Evolutionary conservation across 2,888 invertebrate genomes (phyloP).

Genomic region (Lacanobia oleracea): DNA sequence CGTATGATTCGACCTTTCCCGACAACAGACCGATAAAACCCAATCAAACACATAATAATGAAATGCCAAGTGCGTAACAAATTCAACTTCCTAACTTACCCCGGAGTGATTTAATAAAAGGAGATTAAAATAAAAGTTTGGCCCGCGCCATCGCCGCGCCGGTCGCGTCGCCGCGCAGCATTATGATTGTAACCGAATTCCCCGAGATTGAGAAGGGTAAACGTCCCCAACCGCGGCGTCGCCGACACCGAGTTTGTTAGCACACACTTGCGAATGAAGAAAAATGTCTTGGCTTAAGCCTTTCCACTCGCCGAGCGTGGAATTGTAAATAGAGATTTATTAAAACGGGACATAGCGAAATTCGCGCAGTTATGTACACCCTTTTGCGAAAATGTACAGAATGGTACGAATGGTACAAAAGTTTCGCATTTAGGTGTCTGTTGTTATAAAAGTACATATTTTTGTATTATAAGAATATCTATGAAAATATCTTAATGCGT

Average conservation of each 20-base stretch:
- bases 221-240: conserved; percentile 74
- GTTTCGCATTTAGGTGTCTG: conserved; percentile 69
- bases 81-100: conserved; percentile 10
- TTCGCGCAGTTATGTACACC: conserved; percentile 79
- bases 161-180: conserved; percentile 51
- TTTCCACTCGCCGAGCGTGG: conserved; percentile 85
- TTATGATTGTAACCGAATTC: conserved; percentile 81
- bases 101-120: conserved; percentile 67
- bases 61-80: conserved; percentile 15
- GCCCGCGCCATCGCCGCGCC: conserved; percentile 57
- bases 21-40: background rate
- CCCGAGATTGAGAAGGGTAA: conserved; percentile 81
- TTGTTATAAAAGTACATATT: conserved; percentile 50
- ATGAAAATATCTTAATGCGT: conserved; percentile 8
- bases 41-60: background rate
- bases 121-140: conserved; percentile 73
- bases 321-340: conserved; percentile 90
- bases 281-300: conserved; percentile 89
- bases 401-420: conserved; percentile 73
- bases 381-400: conserved; percentile 73
- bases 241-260: conserved; percentile 84
- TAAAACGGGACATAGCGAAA: conserved; percentile 86
- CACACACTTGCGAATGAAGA: conserved; percentile 89
- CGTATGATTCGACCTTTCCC: background rate
- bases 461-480: conserved; percentile 30